Evolutionary conservation across 2,888 invertebrate species (phyloP).

Genomic region (Leucophenga maculata): DNA sequence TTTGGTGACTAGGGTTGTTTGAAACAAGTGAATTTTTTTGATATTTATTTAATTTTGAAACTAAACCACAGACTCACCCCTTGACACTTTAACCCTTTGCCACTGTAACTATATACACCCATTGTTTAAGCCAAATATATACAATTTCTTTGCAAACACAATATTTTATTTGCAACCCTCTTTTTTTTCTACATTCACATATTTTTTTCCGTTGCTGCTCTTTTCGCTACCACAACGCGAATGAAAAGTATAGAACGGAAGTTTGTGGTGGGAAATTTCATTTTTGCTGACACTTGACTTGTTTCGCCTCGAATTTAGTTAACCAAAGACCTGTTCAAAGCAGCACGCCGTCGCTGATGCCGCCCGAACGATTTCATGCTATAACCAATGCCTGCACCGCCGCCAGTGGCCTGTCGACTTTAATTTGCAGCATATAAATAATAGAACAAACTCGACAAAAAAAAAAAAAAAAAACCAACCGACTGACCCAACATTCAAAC

Average conservation of each 20-base stretch:
- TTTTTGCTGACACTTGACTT: conserved; percentile 67
- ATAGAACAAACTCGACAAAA: conserved; percentile 39
- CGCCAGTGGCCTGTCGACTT: conserved; percentile 38
- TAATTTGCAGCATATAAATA: conserved; percentile 65
- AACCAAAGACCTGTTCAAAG: conserved; percentile 2
- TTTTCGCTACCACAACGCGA: conserved; percentile 9
- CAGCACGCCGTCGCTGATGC: conserved; percentile 1
- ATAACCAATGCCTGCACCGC: conserved; percentile 14
- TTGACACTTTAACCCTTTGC: too few relatives aligned
- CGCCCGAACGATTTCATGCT: conserved; percentile 25
- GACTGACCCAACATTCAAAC: not conserved
- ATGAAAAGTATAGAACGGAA: conserved; percentile 47
- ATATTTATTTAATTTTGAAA: too few relatives aligned
- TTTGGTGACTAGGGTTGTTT: too few relatives aligned
- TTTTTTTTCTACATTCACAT: not conserved
- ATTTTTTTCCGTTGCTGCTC: not conserved
- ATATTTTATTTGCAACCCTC: not conserved
- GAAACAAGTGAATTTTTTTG: too few relatives aligned
- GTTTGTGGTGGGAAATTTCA: conserved; percentile 67
- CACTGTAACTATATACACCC: too few relatives aligned
- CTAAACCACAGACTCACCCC: too few relatives aligned
- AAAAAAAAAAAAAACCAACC: too few relatives aligned
- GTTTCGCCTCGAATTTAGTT: conserved; percentile 37
- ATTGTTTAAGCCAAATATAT: too few relatives aligned
- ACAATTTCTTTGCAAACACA: not conserved